Conservation (phyloP, 2,113 vertebrate species). For the Anolis sagrei region DNA sequence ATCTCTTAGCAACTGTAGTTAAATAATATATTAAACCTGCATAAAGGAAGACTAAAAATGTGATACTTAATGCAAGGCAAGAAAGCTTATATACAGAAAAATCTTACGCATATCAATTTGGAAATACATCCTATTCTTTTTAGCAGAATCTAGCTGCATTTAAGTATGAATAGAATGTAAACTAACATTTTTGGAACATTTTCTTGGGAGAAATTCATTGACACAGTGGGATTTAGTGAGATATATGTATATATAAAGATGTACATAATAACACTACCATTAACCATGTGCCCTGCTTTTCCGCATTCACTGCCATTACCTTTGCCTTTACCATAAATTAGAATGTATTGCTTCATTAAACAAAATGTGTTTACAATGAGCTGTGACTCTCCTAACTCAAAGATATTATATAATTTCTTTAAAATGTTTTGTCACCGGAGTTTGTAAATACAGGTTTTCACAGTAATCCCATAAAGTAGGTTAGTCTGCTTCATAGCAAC, state of each 20-base stretch:
- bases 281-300: conserved; percentile 20
- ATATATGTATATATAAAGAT: background rate
- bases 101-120: background rate
- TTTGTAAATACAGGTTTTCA: background rate
- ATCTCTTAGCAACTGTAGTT: conserved; percentile 18
- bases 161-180: background rate
- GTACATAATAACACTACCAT: background rate
- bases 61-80: conserved; percentile 7
- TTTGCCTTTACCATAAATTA: background rate
- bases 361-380: background rate
- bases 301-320: background rate
- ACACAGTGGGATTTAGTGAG: background rate
- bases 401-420: conserved; percentile 1
- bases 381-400: background rate
- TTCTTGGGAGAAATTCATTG: background rate
- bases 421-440: background rate
- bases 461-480: background rate
- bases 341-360: conserved; percentile 2
- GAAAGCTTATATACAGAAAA: background rate
- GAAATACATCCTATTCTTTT: background rate
- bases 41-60: conserved; percentile 29
- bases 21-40: conserved; percentile 8
- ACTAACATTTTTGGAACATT: background rate
- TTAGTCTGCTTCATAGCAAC: background rate
- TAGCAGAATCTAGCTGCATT: no score